Evolutionary conservation across 2,888 invertebrate genomes (phyloP).

Genomic region (Luffia ferchaultella): DNA sequence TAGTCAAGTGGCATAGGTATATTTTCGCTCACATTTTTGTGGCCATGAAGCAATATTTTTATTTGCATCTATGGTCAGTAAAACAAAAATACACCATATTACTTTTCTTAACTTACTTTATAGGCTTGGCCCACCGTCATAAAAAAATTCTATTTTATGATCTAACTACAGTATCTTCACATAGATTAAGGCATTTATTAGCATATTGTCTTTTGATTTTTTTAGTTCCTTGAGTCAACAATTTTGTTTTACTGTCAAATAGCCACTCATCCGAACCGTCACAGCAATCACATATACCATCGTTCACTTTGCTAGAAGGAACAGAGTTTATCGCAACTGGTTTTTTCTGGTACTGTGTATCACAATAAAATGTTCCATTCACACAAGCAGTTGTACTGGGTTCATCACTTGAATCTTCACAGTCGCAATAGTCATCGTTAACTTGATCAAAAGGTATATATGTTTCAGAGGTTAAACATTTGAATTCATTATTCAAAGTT

Average conservation of each 20-base stretch:
- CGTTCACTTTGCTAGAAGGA: constrained; percentile 86
- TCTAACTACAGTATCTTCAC: constrained; percentile 15
- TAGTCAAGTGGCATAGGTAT: no score
- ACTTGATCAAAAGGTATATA: constrained; percentile 49
- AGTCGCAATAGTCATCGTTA: constrained; percentile 91
- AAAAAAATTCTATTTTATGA: no score
- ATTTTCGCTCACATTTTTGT: no score
- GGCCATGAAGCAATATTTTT: no score
- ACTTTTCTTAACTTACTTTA: no score
- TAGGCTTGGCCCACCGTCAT: no score
- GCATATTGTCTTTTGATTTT: constrained; percentile 39
- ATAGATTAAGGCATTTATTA: constrained; percentile 32
- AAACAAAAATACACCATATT: no score
- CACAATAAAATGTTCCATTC: constrained; percentile 85
- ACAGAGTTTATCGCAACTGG: constrained; percentile 40
- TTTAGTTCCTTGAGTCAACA: constrained; percentile 36
- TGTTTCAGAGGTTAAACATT: constrained; percentile 42
- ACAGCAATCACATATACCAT: constrained; percentile 94
- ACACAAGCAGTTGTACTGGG: constrained; percentile 91
- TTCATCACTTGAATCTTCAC: constrained; percentile 79
- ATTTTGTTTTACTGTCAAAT: constrained; percentile 20
- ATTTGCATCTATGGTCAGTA: no score
- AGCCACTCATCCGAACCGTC: constrained; percentile 90
- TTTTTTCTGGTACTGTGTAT: constrained; percentile 51
- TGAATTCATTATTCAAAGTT: constrained; percentile 39